Evolutionary conservation across 2,888 invertebrate genomes (phyloP), one percentile per base, ranked within the genome.

Genomic region (Calameuta idolon): DNA sequence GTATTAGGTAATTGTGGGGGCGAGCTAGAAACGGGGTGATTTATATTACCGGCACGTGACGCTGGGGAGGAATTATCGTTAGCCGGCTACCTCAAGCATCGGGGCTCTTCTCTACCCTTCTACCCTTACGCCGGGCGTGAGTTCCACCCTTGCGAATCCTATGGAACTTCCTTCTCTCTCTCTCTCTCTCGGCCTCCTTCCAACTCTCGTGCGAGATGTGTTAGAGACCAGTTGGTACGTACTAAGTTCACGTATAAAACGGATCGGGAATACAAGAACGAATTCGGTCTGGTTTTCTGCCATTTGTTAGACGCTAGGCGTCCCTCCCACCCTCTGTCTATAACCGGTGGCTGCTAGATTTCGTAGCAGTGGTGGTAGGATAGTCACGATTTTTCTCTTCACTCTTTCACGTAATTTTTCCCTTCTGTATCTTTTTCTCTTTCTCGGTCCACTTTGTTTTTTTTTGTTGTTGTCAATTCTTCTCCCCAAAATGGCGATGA

Each of bases 41-140:
- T 90, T 89, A 90, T 90, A 89, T 89, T 87, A 86, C 86, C 80
- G 85, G 88, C 88, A 89, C 89, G 89, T 89, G 90, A 90, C 88
- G 88, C 86, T 83, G 79, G 84, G 83, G 84, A 87, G 86, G 85
- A 90, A 89, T 90, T 88, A 89, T 89, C 89, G 88, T 90, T 89
- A 88, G 88, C 85, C 84, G 84, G 77, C 81, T 77, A 73, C 76
- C 40, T 75, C 73, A 73, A 69, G 40, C 80, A 77, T 74, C 73
- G 71, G 31, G 71, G 34, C 33, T 75, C 69, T 37, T 35, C 69
- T 37, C 35, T 34, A 55, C 69, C 31, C 40, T 34, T 75, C 75
- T 12, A 23, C 35, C 74, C 34, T 34, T 34, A 30, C 71, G 30
- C 71, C 15, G 23, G 11, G 0, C 55, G 55, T 5, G 55, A 15